Conservation (phyloP, 2,113 vertebrate species). For the Python bivittatus region DNA sequence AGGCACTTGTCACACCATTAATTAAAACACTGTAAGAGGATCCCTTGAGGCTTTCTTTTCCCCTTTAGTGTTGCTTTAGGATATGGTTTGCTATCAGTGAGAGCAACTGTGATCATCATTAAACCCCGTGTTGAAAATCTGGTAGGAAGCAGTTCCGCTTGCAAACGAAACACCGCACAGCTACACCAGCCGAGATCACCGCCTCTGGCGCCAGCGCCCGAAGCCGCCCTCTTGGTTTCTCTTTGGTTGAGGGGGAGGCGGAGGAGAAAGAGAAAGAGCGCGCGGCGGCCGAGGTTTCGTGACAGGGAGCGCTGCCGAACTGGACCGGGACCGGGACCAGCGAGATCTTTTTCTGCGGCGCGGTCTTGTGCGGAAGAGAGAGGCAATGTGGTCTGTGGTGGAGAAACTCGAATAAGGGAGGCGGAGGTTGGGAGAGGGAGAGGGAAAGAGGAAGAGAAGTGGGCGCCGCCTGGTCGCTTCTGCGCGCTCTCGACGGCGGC, state of each 20-base stretch:
- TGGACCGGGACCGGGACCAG: neutral
- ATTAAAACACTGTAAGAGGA: neutral
- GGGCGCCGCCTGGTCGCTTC: neutral
- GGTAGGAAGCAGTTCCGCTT: neutral
- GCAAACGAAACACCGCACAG: neutral
- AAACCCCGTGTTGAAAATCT: neutral
- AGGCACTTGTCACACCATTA: neutral
- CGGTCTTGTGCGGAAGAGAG: neutral
- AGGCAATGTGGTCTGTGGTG: neutral
- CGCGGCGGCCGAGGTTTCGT: neutral
- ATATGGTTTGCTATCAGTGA: neutral
- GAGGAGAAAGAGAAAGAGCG: too few species aligned
- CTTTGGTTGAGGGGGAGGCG: neutral
- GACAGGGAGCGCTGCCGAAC: neutral
- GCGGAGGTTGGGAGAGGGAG: conserved; percentile 42
- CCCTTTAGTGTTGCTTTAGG: neutral
- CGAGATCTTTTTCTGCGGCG: neutral
- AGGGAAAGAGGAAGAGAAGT: neutral
- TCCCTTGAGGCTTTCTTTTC: neutral
- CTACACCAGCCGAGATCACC: neutral
- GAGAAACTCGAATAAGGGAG: conserved; percentile 30
- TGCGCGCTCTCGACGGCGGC: neutral
- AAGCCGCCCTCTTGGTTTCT: neutral
- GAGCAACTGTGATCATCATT: neutral
- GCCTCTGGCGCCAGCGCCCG: neutral